Conservation (phyloP, 2,113 vertebrate species). For the Anguilla rostrata region DNA sequence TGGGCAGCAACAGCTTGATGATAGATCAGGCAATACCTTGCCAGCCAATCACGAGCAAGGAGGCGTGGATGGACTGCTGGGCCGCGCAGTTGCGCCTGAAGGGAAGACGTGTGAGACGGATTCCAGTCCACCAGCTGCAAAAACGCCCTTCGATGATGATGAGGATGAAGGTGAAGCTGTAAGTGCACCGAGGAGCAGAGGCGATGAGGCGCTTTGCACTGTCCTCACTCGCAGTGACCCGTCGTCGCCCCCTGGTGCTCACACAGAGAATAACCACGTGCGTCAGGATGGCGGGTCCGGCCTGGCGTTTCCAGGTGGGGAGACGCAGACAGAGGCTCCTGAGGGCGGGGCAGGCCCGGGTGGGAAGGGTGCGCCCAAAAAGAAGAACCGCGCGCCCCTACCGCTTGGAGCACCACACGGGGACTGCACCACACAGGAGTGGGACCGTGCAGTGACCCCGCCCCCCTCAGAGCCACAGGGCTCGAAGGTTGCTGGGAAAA, state of each 20-base stretch:
- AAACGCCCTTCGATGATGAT: background rate
- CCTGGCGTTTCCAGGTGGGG: background rate
- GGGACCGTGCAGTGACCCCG: background rate
- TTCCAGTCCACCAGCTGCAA: background rate
- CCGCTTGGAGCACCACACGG: constrained; percentile 43
- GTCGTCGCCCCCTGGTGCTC: background rate
- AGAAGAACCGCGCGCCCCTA: constrained; percentile 52
- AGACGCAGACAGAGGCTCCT: background rate
- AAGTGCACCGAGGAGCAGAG: background rate
- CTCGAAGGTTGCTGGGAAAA: constrained; percentile 49
- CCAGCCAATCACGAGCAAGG: background rate
- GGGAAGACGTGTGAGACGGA: background rate
- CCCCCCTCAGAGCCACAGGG: background rate
- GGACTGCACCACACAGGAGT: background rate
- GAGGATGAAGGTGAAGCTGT: background rate
- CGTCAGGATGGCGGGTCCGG: background rate
- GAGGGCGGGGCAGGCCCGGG: no score
- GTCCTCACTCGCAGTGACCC: background rate
- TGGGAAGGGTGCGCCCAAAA: constrained; percentile 28
- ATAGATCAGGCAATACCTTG: background rate
- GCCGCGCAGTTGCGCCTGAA: background rate
- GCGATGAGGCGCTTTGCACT: background rate
- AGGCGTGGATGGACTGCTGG: background rate
- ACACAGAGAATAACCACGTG: background rate
- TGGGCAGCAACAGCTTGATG: background rate